Evolutionary conservation across 92 coral and sea anemone species (phyloP).

Genomic region (Heliopora coerulea): DNA sequence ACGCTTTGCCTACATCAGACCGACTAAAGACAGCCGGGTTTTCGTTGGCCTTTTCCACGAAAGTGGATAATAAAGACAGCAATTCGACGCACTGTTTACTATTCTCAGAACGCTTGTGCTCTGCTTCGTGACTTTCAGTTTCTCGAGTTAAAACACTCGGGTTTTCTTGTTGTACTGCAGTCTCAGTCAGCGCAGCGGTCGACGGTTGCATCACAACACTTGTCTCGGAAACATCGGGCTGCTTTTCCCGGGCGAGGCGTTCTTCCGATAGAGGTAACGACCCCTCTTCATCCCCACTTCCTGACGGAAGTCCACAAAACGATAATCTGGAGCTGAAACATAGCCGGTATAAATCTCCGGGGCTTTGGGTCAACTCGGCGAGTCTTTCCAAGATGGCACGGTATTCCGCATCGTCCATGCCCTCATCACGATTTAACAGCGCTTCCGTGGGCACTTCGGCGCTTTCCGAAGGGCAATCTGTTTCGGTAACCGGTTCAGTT

Average conservation of each 20-base stretch:
- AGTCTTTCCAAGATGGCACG: constrained; percentile 23
- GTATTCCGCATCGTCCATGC: constrained; percentile 25
- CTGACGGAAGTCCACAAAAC: constrained; percentile 6
- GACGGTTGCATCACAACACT: not conserved
- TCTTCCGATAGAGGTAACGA: not conserved
- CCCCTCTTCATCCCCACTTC: constrained; percentile 6
- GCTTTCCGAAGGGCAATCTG: not conserved
- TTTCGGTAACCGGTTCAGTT: not conserved
- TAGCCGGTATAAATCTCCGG: constrained; percentile 44
- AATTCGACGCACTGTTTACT: constrained; percentile 25
- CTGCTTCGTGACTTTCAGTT: not conserved
- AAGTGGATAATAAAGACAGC: constrained; percentile 28
- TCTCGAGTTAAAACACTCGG: not conserved
- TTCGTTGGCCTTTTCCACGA: constrained; percentile 21
- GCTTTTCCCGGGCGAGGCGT: not conserved
- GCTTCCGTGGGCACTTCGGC: not conserved
- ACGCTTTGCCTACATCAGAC: constrained; percentile 25
- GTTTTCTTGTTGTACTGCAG: not conserved
- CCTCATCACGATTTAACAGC: constrained; percentile 9
- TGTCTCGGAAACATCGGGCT: not conserved
- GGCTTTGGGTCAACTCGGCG: constrained; percentile 24
- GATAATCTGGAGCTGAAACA: constrained; percentile 37
- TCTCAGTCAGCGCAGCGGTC: not conserved
- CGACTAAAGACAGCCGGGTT: constrained; percentile 22
- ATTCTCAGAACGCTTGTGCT: not conserved